Base-by-base conservation (phyloP, 2,797 vertebrate genomes). In the Cottoperca gobio region DNA sequence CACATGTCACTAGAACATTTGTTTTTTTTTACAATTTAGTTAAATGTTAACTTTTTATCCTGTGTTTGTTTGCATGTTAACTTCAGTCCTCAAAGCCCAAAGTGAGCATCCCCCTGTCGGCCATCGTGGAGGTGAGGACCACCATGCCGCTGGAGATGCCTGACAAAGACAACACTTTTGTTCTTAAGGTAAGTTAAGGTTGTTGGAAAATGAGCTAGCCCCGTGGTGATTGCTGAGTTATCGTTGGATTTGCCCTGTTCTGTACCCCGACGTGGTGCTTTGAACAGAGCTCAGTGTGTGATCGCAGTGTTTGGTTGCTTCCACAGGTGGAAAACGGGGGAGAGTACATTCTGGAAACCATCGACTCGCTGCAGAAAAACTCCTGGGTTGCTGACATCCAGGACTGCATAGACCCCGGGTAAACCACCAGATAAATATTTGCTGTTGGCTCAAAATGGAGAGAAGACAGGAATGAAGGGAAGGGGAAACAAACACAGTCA, bases 131-230 rank as follows among this genome's bases (percentile, higher is more conserved):
- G 93, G 98, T 99, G 70, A 95, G 98, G 84, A 99, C 97, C 82
- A 99, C 98, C 63, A 99, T 99, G 97, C 98, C 98, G 0, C 91
- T 99, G 91, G 98, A 99, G 94, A 99, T 99, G 98, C 98, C 98
- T 0, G 98, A 99, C 93, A 99, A 97, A 81, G 98, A 99, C 94
- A 99, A 99, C 92, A 99, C 98, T 0, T 99, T 99, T 0, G 98
- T 99, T 69, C 95, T 99, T 1, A 99, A 99, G 97, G 98, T 99
- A 91, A 75, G n/a, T n/a, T n/a, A n/a, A n/a, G n/a, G 23, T 49
- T 68, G 37, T 28, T 59, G 61, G 52, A 43, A 64, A 73, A 54
- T 48, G 4, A 71, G 31, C n/a, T 0, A 23, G 19, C 54, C 14
- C 14, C 3, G 4, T 54, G 57, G 1, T 3, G n/a, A 19, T 65